Evolutionary conservation across 1,140 invertebrate genomes (phyloP), one percentile per base, ranked within the genome.

Genomic region (Pemphigus obesinymphae): DNA sequence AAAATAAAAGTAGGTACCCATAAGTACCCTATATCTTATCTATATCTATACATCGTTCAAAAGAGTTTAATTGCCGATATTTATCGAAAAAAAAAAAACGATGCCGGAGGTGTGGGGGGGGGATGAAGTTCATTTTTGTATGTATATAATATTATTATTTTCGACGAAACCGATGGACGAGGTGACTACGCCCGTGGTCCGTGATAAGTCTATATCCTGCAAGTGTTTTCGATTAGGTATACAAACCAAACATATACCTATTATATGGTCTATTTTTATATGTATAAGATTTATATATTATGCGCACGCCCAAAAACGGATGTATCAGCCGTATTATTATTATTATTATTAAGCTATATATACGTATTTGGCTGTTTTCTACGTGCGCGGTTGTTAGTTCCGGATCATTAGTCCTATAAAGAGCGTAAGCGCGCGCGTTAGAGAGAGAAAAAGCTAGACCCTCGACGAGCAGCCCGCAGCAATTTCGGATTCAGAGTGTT

Each of bases 401-500:
- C 55, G 76, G 76, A 80, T 80, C 76, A 63, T 80, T 80, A 80
- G 76, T 37, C 55, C 37, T 20, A 73, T 48, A 68, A 72, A 45
- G n/a, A 70, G 7, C 66, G 66, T 23, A n/a, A 15, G 40, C 23
- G 23, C 20, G 37, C n/a, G 37, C 37, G 66, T 13, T 1, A 15
- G 55, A 2, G 15, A 72, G 26, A 50, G 40, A 73, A 31, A 72
- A 53, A n/a, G n/a, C 37, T n/a, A 37, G 50, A 78, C 73, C 73
- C 73, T 78, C 76, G 70, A 61, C 76, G 17, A 61, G 53, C 70
- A 26, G 43, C 76, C 76, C 76, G 76, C 55, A 45, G 55, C 76
- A 63, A n/a, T 63, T 80, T 63, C 23, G 76, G 55, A 78, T 78
- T 78, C 50, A 61, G 75, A 63, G 76, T 80, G 76, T 80, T 80